A percentile compares a stretch with the other conserved stretches of the same genome.
Conservation (phyloP, 2,797 vertebrate species). For the Nyctalus aviator region DNA sequence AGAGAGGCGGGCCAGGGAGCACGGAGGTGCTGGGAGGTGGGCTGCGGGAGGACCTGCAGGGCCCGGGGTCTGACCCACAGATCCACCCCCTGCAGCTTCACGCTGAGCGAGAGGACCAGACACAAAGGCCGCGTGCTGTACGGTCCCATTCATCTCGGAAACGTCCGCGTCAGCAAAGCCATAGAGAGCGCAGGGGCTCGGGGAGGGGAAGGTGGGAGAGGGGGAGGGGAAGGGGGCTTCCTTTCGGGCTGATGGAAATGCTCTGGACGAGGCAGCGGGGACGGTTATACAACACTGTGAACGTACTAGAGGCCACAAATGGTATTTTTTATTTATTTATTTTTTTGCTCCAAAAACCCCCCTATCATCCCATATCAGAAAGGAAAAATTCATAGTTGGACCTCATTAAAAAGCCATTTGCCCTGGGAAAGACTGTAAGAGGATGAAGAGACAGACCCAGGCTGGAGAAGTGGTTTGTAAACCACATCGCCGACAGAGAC, state of each 20-base stretch:
- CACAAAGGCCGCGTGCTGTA: not conserved
- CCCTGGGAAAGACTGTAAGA: not conserved
- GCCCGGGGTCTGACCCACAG: not conserved
- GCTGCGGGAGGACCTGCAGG: not conserved
- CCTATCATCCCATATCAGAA: not conserved
- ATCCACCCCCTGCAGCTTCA: not conserved
- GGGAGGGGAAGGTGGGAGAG: too few species aligned
- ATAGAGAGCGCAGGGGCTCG: not conserved
- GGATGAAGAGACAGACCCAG: not conserved
- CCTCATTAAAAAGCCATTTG: not conserved
- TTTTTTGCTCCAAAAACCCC: not conserved
- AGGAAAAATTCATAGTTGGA: not conserved
- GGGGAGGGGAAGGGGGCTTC: not conserved
- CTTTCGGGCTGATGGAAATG: not conserved
- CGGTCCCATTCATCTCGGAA: not conserved
- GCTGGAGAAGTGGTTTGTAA: not conserved
- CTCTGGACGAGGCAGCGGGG: not conserved
- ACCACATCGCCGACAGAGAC: not conserved
- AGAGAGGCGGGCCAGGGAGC: not conserved
- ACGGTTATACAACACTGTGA: rapidly evolving
- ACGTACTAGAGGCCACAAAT: not conserved
- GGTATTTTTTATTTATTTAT: not conserved
- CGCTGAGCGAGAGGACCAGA: conserved; percentile 10
- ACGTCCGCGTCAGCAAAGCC: not conserved
- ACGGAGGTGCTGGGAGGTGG: not conserved